Conservation (phyloP, 1,140 invertebrate species). For the Drosophila nigrodunni region DNA sequence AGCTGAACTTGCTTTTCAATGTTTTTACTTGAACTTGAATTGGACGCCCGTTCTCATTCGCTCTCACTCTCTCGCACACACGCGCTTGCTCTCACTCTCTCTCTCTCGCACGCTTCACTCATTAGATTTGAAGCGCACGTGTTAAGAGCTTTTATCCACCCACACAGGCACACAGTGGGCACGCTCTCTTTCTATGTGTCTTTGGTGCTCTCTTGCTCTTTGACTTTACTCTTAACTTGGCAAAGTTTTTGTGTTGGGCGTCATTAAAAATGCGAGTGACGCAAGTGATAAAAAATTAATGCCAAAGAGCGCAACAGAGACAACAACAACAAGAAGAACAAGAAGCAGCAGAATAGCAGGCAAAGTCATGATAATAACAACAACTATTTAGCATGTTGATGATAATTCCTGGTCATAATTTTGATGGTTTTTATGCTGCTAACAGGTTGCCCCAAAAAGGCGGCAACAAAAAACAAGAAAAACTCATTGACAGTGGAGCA, state of each 20-base stretch:
- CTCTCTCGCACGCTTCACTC: conserved; percentile 14
- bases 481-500: background rate
- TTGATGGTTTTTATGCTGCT: conserved; percentile 30
- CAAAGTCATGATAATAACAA: background rate
- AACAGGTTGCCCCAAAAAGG: conserved; percentile 53
- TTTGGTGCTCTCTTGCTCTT: conserved; percentile 13
- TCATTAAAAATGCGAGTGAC: conserved; percentile 73
- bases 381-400: conserved; percentile 52
- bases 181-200: conserved; percentile 1
- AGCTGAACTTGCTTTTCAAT: conserved; percentile 80
- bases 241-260: conserved; percentile 25
- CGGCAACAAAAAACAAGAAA: conserved; percentile 27
- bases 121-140: conserved; percentile 23
- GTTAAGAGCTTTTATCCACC: conserved; percentile 51
- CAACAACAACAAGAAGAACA: conserved; percentile 45
- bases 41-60: conserved; percentile 15
- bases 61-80: conserved; percentile 28
- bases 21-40: conserved; percentile 82
- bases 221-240: conserved; percentile 23
- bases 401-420: conserved; percentile 44
- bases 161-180: conserved; percentile 9
- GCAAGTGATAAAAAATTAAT: conserved; percentile 79
- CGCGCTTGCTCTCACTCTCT: background rate
- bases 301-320: conserved; percentile 47
- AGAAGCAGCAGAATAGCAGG: background rate